Evolutionary conservation across 2,797 vertebrate genomes (phyloP).

Genomic region (Notolabrus celidotus): DNA sequence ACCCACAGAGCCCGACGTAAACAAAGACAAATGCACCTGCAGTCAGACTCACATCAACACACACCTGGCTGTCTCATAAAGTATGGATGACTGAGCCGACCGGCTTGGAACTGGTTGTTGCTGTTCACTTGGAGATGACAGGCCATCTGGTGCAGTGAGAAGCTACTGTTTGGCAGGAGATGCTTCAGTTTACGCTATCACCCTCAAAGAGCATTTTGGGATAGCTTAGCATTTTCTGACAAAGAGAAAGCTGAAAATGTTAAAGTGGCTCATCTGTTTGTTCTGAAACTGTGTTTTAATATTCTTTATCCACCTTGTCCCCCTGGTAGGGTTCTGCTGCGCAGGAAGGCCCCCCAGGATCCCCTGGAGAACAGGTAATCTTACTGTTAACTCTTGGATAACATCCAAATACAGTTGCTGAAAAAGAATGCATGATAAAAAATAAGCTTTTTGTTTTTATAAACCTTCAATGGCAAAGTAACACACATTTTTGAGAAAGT

Average conservation of each 20-base stretch:
- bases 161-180: slow-evolving; percentile 54
- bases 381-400: not conserved
- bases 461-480: too few species aligned
- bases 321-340: slow-evolving; percentile 88
- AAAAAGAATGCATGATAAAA: too few species aligned
- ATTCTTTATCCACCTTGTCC: slow-evolving; percentile 22
- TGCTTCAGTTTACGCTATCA: slow-evolving; percentile 55
- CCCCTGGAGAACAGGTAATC: slow-evolving; percentile 89
- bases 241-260: slow-evolving; percentile 29
- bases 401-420: not conserved
- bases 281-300: slow-evolving; percentile 29
- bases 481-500: not conserved
- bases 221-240: slow-evolving; percentile 54
- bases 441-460: too few species aligned
- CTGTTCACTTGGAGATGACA: slow-evolving; percentile 59
- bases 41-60: slow-evolving; percentile 50
- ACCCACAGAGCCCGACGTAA: slow-evolving; percentile 15
- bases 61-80: slow-evolving; percentile 68
- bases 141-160: slow-evolving; percentile 63
- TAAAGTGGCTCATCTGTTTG: slow-evolving; percentile 29
- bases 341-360: slow-evolving; percentile 89
- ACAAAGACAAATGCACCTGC: slow-evolving; percentile 45
- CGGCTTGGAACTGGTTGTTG: slow-evolving; percentile 54
- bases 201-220: slow-evolving; percentile 63
- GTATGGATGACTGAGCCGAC: slow-evolving; percentile 56